A percentile compares a stretch with the other conserved stretches of the same genome.
phyloP scores from a whole-genome alignment of 1,140 invertebrate genomes.

The Drosophila lowei region DNA sequence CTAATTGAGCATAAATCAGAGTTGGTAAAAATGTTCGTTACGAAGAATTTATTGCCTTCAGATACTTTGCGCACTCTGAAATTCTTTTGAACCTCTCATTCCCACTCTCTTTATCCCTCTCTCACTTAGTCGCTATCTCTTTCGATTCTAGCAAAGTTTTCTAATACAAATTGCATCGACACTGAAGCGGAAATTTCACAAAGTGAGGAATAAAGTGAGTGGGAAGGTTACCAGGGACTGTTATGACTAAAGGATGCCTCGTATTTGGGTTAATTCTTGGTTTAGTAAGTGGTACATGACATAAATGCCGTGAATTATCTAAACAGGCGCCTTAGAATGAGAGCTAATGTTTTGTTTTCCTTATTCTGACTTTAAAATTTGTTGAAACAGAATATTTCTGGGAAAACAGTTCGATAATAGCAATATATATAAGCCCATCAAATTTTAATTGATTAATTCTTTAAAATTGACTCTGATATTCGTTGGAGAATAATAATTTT shows the following conservation, averaged over 20 bases:
- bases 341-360: too few relatives aligned
- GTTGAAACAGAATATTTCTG: too few relatives aligned
- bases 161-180: slow-evolving; percentile 80
- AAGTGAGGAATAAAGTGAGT: slow-evolving; percentile 11
- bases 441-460: too few relatives aligned
- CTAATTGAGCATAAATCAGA: slow-evolving; percentile 80
- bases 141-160: slow-evolving; percentile 50
- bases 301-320: too few relatives aligned
- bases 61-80: slow-evolving; percentile 53
- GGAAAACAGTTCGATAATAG: too few relatives aligned
- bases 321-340: too few relatives aligned
- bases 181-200: slow-evolving; percentile 69
- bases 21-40: slow-evolving; percentile 53
- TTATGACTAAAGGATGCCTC: neutral
- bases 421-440: too few relatives aligned
- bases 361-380: too few relatives aligned
- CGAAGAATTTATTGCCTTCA: slow-evolving; percentile 65
- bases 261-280: neutral
- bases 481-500: too few relatives aligned
- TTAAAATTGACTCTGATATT: too few relatives aligned
- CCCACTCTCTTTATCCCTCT: neutral
- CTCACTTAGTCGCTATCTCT: slow-evolving; percentile 1
- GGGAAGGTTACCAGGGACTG: neutral
- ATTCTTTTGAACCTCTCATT: slow-evolving; percentile 47
- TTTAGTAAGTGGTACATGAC: too few relatives aligned